A percentile compares a stretch with the other conserved stretches of the same genome.
These are phyloP conservation scores for Eilema sororculum DNA, from an alignment of 2,888 invertebrate species.

Conservation along the genomic window DNA sequence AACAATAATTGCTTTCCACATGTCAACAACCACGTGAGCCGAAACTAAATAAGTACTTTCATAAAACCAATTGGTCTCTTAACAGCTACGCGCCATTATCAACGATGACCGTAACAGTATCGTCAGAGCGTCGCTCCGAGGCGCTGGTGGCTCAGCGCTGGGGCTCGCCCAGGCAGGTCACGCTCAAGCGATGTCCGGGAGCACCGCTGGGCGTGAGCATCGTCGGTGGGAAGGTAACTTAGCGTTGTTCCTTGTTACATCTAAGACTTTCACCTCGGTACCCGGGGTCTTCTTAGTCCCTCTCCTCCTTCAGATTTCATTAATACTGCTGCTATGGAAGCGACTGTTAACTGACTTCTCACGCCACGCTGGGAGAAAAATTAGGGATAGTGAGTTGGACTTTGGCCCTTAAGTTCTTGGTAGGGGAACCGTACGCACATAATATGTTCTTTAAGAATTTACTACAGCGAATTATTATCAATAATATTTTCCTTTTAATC, in stretches of 20 bases:
- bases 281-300: no score
- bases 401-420: no score
- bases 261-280: no score
- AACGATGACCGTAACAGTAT: constrained; percentile 84
- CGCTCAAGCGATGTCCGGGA: constrained; percentile 90
- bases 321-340: no score
- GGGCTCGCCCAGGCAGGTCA: constrained; percentile 93
- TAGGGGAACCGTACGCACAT: no score
- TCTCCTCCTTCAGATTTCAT: no score
- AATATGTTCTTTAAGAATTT: no score
- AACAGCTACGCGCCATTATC: constrained; percentile 69
- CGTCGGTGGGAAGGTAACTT: constrained; percentile 95
- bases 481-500: constrained; percentile 25
- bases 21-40: neutral
- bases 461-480: neutral
- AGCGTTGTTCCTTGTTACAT: no score
- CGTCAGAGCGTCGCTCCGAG: constrained; percentile 71
- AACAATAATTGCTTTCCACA: neutral
- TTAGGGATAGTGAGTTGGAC: no score
- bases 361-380: no score
- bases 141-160: constrained; percentile 90
- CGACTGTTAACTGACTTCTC: no score
- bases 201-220: constrained; percentile 97
- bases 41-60: neutral
- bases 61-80: neutral